These are phyloP conservation scores for Amblyopsis hoosieri DNA, from an alignment of 2,797 vertebrate species.

Conservation along the genomic window DNA sequence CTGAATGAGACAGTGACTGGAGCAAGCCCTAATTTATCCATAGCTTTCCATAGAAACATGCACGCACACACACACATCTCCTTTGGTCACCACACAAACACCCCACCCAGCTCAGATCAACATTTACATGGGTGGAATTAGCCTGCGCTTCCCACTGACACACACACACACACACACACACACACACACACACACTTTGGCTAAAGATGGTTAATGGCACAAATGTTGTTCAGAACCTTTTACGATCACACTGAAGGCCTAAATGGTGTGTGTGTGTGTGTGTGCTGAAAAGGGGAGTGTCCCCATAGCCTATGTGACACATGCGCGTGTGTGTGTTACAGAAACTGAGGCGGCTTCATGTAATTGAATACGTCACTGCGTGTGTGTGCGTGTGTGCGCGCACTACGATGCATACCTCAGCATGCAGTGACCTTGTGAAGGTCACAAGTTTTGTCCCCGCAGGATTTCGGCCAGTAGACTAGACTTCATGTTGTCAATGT, in stretches of 20 bases:
- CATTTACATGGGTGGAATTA: constrained; percentile 69
- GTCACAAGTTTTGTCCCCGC: no score
- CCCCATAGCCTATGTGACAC: constrained; percentile 51
- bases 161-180: constrained; percentile 31
- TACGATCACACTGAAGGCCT: constrained; percentile 41
- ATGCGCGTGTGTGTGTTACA: constrained; percentile 21
- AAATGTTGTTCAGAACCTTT: constrained; percentile 29
- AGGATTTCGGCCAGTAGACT: no score
- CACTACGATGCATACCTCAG: neutral
- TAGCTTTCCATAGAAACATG: neutral
- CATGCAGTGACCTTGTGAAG: neutral
- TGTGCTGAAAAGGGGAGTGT: constrained; percentile 17
- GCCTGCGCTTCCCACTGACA: constrained; percentile 47
- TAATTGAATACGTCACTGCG: neutral
- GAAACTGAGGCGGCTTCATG: constrained; percentile 10
- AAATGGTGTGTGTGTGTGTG: constrained; percentile 33
- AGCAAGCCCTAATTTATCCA: no score
- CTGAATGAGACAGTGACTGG: no score
- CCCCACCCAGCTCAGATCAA: constrained; percentile 67
- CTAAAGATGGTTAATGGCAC: constrained; percentile 35
- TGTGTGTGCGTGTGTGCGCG: constrained; percentile 5
- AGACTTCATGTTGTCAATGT: no score
- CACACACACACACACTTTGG: constrained; percentile 26
- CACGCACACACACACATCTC: neutral
- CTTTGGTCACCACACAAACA: constrained; percentile 54